Conservation (phyloP, 1,140 invertebrate genomes). For the Sarcophaga peregrina region DNA sequence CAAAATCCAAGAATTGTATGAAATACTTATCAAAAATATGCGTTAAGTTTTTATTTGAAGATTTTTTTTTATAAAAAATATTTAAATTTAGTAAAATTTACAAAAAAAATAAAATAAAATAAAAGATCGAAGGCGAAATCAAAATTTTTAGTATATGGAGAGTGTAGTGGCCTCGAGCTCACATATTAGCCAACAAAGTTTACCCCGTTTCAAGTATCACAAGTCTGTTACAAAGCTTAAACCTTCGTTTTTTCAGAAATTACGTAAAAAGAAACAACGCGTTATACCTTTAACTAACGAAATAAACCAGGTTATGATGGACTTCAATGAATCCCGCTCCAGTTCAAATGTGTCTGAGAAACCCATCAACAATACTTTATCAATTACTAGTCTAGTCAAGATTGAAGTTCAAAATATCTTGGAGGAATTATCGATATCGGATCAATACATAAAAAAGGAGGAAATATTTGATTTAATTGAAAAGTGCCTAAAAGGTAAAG, state of each 20-base stretch:
- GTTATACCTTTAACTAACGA: slow-evolving; percentile 41
- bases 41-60: background rate
- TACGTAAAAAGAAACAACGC: slow-evolving; percentile 34
- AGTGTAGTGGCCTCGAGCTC: background rate
- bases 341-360: slow-evolving; percentile 30
- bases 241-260: background rate
- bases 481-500: slow-evolving; percentile 26
- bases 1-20: background rate
- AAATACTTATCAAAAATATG: background rate
- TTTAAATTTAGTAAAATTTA: background rate
- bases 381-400: slow-evolving; percentile 40
- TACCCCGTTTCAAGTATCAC: background rate
- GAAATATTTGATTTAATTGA: slow-evolving; percentile 41
- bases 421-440: slow-evolving; percentile 35
- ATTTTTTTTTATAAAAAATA: background rate
- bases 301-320: slow-evolving; percentile 33
- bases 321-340: slow-evolving; percentile 41
- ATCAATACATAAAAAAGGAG: slow-evolving; percentile 42
- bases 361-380: slow-evolving; percentile 32
- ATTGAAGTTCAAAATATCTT: slow-evolving; percentile 43
- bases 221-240: background rate
- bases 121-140: background rate
- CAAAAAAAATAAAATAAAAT: background rate
- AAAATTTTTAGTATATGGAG: slow-evolving; percentile 1
- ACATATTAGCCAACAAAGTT: background rate